Conservation (phyloP, 1,140 invertebrate genomes). For the Cydia amplana region DNA sequence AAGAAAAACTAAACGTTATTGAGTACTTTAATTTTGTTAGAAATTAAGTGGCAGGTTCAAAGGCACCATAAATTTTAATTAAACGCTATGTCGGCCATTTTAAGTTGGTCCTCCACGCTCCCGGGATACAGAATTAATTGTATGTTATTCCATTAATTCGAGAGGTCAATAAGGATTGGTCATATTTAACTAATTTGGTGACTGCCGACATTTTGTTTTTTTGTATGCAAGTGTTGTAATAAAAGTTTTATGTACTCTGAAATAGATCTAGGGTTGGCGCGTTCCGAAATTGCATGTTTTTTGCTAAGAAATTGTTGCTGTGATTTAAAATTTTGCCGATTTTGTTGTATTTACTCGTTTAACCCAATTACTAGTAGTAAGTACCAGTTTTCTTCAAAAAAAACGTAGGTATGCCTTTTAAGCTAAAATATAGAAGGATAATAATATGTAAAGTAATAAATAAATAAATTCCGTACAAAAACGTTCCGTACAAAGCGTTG, state of each 20-base stretch:
- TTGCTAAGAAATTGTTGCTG: no score
- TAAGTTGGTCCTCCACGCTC: not conserved
- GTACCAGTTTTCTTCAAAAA: no score
- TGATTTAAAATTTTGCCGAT: no score
- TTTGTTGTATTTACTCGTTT: no score
- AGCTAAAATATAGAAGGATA: no score
- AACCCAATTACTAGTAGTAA: no score
- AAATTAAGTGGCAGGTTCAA: conserved; percentile 31
- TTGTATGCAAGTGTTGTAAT: conserved; percentile 18
- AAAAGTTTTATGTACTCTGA: conserved; percentile 25
- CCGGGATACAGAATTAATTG: not conserved
- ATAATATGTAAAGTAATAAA: no score
- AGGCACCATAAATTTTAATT: conserved; percentile 23
- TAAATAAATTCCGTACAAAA: no score
- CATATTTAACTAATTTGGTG: conserved; percentile 29
- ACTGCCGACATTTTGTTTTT: conserved; percentile 5
- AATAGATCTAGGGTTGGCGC: not conserved
- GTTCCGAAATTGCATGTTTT: no score
- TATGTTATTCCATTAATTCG: not conserved
- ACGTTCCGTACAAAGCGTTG: no score
- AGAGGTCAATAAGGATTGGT: not conserved
- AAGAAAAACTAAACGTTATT: conserved; percentile 27
- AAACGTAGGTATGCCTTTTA: no score
- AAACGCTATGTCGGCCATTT: not conserved
- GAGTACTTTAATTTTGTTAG: conserved; percentile 27